Evolutionary conservation across 2,888 invertebrate genomes (phyloP).

Genomic region (Axea sp.): DNA sequence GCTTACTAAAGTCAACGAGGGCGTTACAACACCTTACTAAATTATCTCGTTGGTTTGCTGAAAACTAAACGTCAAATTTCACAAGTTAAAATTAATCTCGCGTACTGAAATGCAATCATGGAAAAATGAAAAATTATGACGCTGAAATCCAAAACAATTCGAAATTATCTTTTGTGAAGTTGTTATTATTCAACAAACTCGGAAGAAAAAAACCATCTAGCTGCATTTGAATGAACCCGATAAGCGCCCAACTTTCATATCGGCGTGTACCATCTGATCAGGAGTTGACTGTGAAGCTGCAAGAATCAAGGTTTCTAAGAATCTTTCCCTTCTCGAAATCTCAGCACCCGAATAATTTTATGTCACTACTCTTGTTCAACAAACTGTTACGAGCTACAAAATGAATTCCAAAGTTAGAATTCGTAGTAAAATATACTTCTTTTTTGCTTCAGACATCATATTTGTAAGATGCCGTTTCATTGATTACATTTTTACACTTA

Average conservation of each 20-base stretch:
- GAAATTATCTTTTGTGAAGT: neutral
- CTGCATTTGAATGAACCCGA: conserved; percentile 52
- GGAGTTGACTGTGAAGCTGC: conserved; percentile 65
- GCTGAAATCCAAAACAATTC: too few species aligned
- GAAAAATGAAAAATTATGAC: too few species aligned
- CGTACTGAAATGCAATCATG: neutral
- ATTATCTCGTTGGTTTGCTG: conserved; percentile 67
- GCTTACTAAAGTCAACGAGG: conserved; percentile 74
- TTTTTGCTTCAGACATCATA: conserved; percentile 1
- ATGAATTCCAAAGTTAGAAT: conserved; percentile 31
- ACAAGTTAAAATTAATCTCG: neutral
- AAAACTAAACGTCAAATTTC: conserved; percentile 50
- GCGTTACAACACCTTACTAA: conserved; percentile 65
- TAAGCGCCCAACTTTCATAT: conserved; percentile 70
- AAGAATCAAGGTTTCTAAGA: conserved; percentile 67
- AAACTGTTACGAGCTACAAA: conserved; percentile 29
- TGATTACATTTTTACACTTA: too few species aligned
- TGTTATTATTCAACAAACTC: conserved; percentile 26
- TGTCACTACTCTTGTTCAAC: conserved; percentile 62
- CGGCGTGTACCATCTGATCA: conserved; percentile 66
- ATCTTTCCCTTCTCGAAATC: conserved; percentile 62
- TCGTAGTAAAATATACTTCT: conserved; percentile 1
- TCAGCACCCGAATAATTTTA: conserved; percentile 66
- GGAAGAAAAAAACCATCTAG: too few species aligned
- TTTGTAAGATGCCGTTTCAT: too few species aligned